phyloP scores from a whole-genome alignment of 2,797 vertebrate genomes.

The Crocidura indochinensis region DNA sequence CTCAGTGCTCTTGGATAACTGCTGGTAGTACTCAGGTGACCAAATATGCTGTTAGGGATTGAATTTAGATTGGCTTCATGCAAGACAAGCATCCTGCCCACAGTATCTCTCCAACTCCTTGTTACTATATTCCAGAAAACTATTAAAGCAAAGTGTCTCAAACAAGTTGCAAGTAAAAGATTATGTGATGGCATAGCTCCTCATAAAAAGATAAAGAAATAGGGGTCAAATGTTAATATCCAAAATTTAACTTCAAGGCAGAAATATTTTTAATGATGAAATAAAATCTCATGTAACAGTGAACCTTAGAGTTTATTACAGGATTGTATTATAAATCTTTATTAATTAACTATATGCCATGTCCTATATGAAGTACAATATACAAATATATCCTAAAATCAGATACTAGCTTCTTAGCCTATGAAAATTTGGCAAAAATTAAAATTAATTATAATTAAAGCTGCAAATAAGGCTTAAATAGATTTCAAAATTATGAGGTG shows the following conservation, averaged over 20 bases:
- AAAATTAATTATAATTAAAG: neutral
- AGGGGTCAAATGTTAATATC: neutral
- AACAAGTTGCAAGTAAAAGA: neutral
- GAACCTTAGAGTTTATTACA: neutral
- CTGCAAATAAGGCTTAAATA: slow-evolving; percentile 52
- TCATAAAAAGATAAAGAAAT: neutral
- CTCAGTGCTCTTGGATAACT: too few relatives aligned
- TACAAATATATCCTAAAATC: slow-evolving; percentile 18
- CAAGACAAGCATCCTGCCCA: too few relatives aligned
- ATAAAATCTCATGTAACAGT: neutral
- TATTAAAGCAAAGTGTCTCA: neutral
- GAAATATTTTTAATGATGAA: slow-evolving; percentile 15
- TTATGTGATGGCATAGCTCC: neutral
- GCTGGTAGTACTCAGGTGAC: too few relatives aligned
- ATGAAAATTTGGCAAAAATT: slow-evolving; percentile 55
- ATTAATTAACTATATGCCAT: slow-evolving; percentile 31
- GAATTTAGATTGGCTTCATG: too few relatives aligned
- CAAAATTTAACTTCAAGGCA: slow-evolving; percentile 6
- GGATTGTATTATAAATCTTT: slow-evolving; percentile 12
- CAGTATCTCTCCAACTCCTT: too few relatives aligned
- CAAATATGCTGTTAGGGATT: too few relatives aligned
- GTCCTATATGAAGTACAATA: slow-evolving; percentile 30
- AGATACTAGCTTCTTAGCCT: slow-evolving; percentile 14
- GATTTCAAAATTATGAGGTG: slow-evolving; percentile 4
- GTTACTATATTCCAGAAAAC: neutral